Conservation (phyloP, 2,113 vertebrate species). For the Chunga burmeisteri region DNA sequence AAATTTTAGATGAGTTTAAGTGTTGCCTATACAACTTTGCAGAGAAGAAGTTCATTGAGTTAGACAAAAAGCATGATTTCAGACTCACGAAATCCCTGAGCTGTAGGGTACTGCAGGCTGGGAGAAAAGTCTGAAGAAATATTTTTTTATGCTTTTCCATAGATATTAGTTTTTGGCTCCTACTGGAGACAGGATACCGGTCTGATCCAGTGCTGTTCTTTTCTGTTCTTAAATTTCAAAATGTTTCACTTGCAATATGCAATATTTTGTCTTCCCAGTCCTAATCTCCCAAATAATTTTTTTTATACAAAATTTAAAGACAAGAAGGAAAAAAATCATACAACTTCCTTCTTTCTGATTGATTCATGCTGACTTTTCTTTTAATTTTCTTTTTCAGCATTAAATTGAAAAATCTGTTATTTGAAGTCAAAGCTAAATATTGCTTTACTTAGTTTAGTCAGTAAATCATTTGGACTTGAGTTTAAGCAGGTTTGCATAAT, state of each 20-base stretch:
- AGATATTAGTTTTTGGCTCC: background rate
- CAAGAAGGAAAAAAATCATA: background rate
- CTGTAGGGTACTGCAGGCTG: background rate
- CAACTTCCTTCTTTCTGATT: background rate
- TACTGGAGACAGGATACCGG: background rate
- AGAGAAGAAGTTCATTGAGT: background rate
- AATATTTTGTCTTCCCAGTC: background rate
- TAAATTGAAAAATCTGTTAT: background rate
- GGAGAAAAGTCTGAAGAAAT: background rate
- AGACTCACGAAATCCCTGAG: background rate
- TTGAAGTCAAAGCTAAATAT: background rate
- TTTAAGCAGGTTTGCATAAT: constrained; percentile 19
- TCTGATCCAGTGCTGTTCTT: background rate
- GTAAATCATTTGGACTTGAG: background rate
- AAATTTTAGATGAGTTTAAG: background rate
- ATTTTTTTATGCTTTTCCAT: background rate
- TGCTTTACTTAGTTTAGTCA: background rate
- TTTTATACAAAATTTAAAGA: background rate
- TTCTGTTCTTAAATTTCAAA: background rate
- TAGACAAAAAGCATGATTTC: background rate
- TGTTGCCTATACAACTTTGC: background rate
- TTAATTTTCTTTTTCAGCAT: background rate
- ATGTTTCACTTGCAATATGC: background rate
- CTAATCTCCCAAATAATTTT: background rate
- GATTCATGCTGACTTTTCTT: background rate